Evolutionary conservation across 2,888 invertebrate genomes (phyloP), one percentile per base, ranked within the genome.

Genomic region (Tachina fera): DNA sequence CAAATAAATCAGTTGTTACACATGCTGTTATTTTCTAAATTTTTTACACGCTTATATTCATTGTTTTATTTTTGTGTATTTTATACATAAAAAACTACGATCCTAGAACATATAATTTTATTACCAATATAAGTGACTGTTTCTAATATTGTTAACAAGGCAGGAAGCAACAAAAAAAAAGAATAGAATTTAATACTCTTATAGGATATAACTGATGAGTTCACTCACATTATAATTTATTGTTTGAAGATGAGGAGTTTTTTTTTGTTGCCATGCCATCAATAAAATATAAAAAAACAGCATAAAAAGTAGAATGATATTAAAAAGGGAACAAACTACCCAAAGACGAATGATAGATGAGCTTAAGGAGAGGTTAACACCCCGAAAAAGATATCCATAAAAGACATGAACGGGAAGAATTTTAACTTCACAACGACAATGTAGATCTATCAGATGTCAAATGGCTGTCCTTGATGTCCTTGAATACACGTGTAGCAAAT

Each of bases 401-500:
- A 72, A 41, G 9, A 61, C 16, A 51, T n/a, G 8, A 39, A 43
- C 31, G 51, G 31, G 31, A 65, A 56, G 31, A 43, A 16, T 53
- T 65, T 11, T 9, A 31, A 53, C 10, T 22, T 3, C 9, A 65
- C 19, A 41, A 63, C 19, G 19, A 19, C 13, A n/a, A 45, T 56
- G 45, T 9, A 9, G n/a, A 61, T 70, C 43, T 71, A 19, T 22
- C 43, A 14, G 14, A 22, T 56, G 60, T 19, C 49, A 49, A 31
- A 41, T 49, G 65, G 9, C 49, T 14, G 80, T 80, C 80, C 80
- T 81, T 75, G 68, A 19, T 56, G 53, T 65, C 60, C 51, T 81
- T 74, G 67, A 31, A 41, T 61, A 75, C 81, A 81, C 75, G 81
- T 75, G 80, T 68, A 74, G 14, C 43, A 63, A 10, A 63, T 9